A percentile compares a stretch with the other conserved stretches of the same genome.
phyloP scores from a whole-genome alignment of 2,888 invertebrate genomes.

The Anticlea derivata region DNA sequence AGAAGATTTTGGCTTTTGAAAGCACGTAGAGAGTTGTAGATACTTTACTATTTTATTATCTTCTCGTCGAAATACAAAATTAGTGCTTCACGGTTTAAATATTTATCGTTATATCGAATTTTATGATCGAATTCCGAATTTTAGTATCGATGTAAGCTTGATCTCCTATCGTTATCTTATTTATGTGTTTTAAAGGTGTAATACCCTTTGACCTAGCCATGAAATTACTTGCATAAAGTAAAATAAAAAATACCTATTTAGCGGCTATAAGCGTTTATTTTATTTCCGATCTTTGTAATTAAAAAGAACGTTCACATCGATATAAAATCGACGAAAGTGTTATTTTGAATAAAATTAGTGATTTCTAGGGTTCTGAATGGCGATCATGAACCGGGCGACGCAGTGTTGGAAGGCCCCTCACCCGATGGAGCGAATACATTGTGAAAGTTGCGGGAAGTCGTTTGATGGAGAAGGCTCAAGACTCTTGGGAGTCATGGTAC shows the following conservation, averaged over 20 bases:
- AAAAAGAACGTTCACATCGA: slow-evolving; percentile 4
- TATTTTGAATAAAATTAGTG: slow-evolving; percentile 10
- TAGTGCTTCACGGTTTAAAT: slow-evolving; percentile 25
- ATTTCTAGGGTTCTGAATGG: no score
- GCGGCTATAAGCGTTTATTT: background rate
- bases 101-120: slow-evolving; percentile 34
- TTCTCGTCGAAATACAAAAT: slow-evolving; percentile 25
- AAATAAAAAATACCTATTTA: slow-evolving; percentile 11
- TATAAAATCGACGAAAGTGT: slow-evolving; percentile 1
- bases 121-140: slow-evolving; percentile 37
- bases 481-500: no score
- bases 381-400: no score
- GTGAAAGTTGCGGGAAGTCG: no score
- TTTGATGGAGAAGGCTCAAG: no score
- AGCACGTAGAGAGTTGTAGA: background rate
- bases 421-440: no score
- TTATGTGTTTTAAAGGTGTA: slow-evolving; percentile 36
- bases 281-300: slow-evolving; percentile 5
- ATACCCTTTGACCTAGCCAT: slow-evolving; percentile 31
- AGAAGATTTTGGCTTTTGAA: no score
- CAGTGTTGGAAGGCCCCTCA: no score
- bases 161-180: slow-evolving; percentile 32
- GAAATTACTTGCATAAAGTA: slow-evolving; percentile 24
- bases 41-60: slow-evolving; percentile 17
- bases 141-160: slow-evolving; percentile 34